Conservation (phyloP, 2,797 vertebrate genomes). For the Rhinophrynus dorsalis region DNA sequence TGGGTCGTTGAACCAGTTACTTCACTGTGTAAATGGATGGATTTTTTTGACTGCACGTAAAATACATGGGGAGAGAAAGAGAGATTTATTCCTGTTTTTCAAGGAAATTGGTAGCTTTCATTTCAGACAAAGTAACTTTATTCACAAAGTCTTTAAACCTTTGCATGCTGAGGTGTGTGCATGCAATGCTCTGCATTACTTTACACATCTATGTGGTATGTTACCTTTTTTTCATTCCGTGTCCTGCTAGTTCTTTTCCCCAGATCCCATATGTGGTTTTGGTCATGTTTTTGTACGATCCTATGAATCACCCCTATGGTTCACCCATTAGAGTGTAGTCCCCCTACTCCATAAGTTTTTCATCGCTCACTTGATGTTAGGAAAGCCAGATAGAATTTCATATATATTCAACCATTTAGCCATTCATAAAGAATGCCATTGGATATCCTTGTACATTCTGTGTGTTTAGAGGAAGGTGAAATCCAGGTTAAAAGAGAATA, state of each 20-base stretch:
- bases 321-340: conserved; percentile 53
- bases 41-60: conserved; percentile 54
- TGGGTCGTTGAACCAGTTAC: conserved; percentile 64
- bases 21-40: conserved; percentile 57
- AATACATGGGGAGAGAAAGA: conserved; percentile 53
- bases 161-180: no score
- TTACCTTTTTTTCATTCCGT: conserved; percentile 51
- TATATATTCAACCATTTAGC: conserved; percentile 64
- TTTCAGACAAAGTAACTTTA: conserved; percentile 53
- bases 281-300: conserved; percentile 51
- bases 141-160: conserved; percentile 52
- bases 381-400: conserved; percentile 65
- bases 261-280: conserved; percentile 26
- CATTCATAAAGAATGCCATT: conserved; percentile 66
- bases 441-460: conserved; percentile 53
- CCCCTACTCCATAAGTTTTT: conserved; percentile 66
- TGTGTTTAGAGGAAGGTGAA: conserved; percentile 56
- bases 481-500: conserved; percentile 59
- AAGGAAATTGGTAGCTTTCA: conserved; percentile 63
- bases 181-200: no score
- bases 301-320: conserved; percentile 25
- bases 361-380: conserved; percentile 64
- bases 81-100: conserved; percentile 61
- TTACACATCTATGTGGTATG: no score
- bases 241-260: conserved; percentile 38